Percentiles rank a stretch among this genome's conserved stretches.
Evolutionary conservation across 2,797 vertebrate species (phyloP).

Genomic region (Anguilla pacifica): DNA sequence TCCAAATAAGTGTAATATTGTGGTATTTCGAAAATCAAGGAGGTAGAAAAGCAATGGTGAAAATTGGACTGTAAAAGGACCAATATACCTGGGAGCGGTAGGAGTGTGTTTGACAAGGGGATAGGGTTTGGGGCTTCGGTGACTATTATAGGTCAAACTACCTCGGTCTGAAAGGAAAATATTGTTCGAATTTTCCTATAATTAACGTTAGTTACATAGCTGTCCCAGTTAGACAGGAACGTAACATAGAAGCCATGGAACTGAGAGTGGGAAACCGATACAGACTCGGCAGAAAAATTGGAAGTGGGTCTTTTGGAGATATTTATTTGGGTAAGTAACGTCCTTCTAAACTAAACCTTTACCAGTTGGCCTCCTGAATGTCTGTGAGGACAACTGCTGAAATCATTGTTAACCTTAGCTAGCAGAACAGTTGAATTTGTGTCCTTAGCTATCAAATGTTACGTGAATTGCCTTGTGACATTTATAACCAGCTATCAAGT

Average conservation of each 20-base stretch:
- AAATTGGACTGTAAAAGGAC: conserved; percentile 66
- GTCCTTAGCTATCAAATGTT: not conserved
- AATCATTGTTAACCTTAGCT: not conserved
- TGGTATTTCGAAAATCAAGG: conserved; percentile 53
- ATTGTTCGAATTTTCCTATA: not conserved
- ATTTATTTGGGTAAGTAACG: conserved; percentile 89
- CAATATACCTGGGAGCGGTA: conserved; percentile 47
- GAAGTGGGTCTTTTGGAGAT: conserved; percentile 95
- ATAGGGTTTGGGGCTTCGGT: conserved; percentile 36
- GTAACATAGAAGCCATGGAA: conserved; percentile 77
- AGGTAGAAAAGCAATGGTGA: conserved; percentile 78
- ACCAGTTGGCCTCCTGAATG: not conserved
- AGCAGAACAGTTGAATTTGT: not conserved
- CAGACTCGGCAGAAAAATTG: conserved; percentile 95
- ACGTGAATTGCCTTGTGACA: not conserved
- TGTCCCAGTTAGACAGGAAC: conserved; percentile 57
- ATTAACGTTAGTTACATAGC: conserved; percentile 51
- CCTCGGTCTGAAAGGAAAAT: not conserved
- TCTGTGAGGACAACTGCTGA: not conserved
- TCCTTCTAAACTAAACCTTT: not conserved
- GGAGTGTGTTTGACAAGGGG: conserved; percentile 43
- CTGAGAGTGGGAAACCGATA: conserved; percentile 94
- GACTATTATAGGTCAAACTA: conserved; percentile 9
- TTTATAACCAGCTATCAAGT: not conserved
- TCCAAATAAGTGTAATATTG: conserved; percentile 69